Base-by-base conservation (phyloP, 2,113 vertebrate species). In the Chionomys nivalis region DNA sequence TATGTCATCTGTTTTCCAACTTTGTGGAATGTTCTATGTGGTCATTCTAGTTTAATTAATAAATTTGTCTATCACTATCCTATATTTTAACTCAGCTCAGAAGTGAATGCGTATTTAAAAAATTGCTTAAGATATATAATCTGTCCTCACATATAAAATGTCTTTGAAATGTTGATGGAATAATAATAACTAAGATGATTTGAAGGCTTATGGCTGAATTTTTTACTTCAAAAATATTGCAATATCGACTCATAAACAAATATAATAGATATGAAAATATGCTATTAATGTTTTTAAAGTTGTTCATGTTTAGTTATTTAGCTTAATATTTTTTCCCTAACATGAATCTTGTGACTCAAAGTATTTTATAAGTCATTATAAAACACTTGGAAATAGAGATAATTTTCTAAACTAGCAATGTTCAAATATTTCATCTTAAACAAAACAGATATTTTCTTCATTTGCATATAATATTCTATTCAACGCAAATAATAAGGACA, bases 41-140 rank as follows among this genome's bases (percentile, higher is more conserved):
- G 39, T 91, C 85, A 92, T 79, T 88, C 49, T 55, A 90, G 58
- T 79, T 91, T 83, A 92, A 90, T 73, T 55, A 90, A 96, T 94
- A 96, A 96, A 94, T 96, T 91, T 95, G 70, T 79, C 76, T 86
- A 70, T 47, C 19, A n/a, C 10, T 4, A 89, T 58, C 58, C 90
- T 26, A 75, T 88, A 92, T 90, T 97, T 97, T 87, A 91, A 94
- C 78, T 96, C 36, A 82, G 61, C 47, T 70, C 55, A n/a, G 11
- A 70, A 66, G n/a, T 90, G 49, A 92, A 39, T 76, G 94, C 16
- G 88, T n/a, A 55, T 23, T 12, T 31, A 66, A n/a, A 72, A 90
- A 79, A 28, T 28, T 5, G 1, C 66, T 70, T 52, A 58, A 97
- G 65, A 95, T 66, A 73, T 7, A 19, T 89, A 63, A 86, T 11